Conservation (phyloP, 2,113 vertebrate genomes). For the Hypanus sabinus region DNA sequence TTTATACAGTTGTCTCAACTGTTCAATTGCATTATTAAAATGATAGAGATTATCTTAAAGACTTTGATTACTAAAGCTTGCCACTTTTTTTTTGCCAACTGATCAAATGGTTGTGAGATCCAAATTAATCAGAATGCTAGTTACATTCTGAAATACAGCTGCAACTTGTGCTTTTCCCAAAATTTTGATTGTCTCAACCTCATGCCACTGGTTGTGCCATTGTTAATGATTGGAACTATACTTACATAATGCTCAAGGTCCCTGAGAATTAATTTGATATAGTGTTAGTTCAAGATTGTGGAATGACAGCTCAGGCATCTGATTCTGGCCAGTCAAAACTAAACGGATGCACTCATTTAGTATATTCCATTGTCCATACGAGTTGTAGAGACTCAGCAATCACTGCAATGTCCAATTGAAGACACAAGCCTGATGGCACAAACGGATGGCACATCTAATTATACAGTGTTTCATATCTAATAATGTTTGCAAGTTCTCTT, state of each 20-base stretch:
- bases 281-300: constrained; percentile 7
- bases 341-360: not conserved
- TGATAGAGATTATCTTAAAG: not conserved
- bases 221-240: not conserved
- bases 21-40: not conserved
- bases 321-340: not conserved
- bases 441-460: not conserved
- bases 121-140: not conserved
- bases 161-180: not conserved
- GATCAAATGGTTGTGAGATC: not conserved
- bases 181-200: not conserved
- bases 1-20: not conserved
- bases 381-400: not conserved
- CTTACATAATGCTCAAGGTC: not conserved
- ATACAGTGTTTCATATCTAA: not conserved
- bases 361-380: not conserved
- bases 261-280: not conserved
- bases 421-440: not conserved
- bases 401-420: not conserved
- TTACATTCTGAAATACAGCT: not conserved
- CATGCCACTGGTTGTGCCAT: not conserved
- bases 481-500: not conserved
- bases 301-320: not conserved
- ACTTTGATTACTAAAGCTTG: not conserved
- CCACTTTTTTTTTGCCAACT: not conserved